Conservation (phyloP, 1,140 invertebrate genomes). For the Halesus radiatus region DNA sequence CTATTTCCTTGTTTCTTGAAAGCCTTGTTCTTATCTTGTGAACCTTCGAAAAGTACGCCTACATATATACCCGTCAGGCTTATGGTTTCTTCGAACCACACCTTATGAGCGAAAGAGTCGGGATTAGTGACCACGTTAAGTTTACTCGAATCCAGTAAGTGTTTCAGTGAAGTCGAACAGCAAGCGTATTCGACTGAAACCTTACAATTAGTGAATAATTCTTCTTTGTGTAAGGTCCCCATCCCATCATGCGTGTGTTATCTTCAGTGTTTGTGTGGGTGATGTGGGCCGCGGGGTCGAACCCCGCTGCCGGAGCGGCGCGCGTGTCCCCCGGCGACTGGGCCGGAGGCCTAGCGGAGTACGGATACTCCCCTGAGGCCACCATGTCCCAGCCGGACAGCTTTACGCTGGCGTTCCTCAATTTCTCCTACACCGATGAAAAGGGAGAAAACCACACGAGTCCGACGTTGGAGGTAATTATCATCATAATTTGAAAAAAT, state of each 20-base stretch:
- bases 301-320: constrained; percentile 19
- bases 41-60: too few species aligned
- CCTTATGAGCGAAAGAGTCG: too few species aligned
- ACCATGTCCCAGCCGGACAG: constrained; percentile 34
- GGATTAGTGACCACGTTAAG: too few species aligned
- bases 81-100: too few species aligned
- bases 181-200: too few species aligned
- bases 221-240: neutral
- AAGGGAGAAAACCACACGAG: constrained; percentile 3
- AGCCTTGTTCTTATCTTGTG: too few species aligned
- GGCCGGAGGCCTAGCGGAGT: constrained; percentile 41
- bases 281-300: neutral
- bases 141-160: too few species aligned
- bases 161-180: too few species aligned
- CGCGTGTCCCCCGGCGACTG: constrained; percentile 48
- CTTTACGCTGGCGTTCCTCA: constrained; percentile 53
- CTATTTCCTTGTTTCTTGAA: too few species aligned
- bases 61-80: too few species aligned
- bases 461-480: constrained; percentile 39
- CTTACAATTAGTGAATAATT: too few species aligned
- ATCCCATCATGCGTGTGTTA: constrained; percentile 1
- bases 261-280: neutral
- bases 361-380: constrained; percentile 23
- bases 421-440: constrained; percentile 39
- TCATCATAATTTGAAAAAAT: too few species aligned